Percentiles rank a stretch among this genome's conserved stretches.
Conservation (phyloP, 2,888 invertebrate species). For the Timandra comae region DNA sequence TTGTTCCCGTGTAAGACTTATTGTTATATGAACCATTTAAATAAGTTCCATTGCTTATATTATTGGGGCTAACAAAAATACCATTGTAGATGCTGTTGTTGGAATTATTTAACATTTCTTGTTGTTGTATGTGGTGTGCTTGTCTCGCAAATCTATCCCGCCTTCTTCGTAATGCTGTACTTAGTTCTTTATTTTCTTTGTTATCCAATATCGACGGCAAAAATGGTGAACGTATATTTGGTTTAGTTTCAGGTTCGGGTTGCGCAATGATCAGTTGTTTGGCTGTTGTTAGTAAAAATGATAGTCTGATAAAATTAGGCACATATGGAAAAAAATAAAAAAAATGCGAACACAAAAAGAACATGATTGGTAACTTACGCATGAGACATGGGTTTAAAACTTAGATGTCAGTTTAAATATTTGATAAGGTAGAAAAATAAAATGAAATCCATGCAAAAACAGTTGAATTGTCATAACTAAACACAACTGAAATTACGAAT, state of each 20-base stretch:
- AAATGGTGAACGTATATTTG: constrained; percentile 31
- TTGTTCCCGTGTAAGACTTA: constrained; percentile 21
- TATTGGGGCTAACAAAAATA: constrained; percentile 29
- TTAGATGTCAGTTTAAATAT: too few relatives aligned
- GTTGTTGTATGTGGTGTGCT: constrained; percentile 89
- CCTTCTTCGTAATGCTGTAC: constrained; percentile 86
- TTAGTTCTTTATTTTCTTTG: constrained; percentile 82
- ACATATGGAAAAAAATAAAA: neutral
- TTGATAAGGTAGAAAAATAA: neutral
- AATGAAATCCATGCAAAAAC: constrained; percentile 10
- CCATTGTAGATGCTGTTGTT: constrained; percentile 42
- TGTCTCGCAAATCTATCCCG: constrained; percentile 90
- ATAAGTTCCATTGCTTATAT: constrained; percentile 28
- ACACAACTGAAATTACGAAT: constrained; percentile 4
- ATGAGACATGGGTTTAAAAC: too few relatives aligned
- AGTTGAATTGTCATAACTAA: constrained; percentile 7
- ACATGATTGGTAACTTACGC: too few relatives aligned
- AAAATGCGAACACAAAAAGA: too few relatives aligned
- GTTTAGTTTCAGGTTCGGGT: constrained; percentile 39
- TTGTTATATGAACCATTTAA: constrained; percentile 23
- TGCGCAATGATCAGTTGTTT: constrained; percentile 40
- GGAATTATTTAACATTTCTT: constrained; percentile 74
- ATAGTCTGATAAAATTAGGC: constrained; percentile 20
- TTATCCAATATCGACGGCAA: constrained; percentile 49
- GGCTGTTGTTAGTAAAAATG: constrained; percentile 55